Percentiles rank a stretch among this genome's conserved stretches.
These are phyloP conservation scores for Oryctes rhinoceros DNA, from an alignment of 1,140 invertebrate species.

Conservation along the genomic window DNA sequence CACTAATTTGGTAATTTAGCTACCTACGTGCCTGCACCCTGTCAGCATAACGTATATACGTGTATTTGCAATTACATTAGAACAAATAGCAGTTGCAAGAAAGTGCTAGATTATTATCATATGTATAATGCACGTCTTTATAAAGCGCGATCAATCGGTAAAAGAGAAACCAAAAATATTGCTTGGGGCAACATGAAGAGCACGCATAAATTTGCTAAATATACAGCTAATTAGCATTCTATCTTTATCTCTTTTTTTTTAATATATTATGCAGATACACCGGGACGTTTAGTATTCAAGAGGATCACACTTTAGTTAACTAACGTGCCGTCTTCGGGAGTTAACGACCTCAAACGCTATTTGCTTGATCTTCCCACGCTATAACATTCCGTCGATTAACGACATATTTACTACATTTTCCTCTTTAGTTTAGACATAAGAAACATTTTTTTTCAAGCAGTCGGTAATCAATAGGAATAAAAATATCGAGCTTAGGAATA, in stretches of 20 bases:
- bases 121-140: no score
- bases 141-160: no score
- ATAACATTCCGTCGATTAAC: neutral
- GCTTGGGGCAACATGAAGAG: no score
- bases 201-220: no score
- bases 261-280: neutral
- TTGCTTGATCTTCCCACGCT: neutral
- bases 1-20: no score
- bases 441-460: neutral
- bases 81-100: no score
- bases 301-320: constrained; percentile 10
- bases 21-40: no score
- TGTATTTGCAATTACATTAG: no score
- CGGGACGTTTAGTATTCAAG: neutral
- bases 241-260: neutral
- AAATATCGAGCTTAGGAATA: neutral
- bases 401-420: neutral
- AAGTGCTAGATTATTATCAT: no score
- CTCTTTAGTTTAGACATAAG: neutral
- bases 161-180: no score
- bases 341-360: neutral
- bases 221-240: no score
- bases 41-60: no score
- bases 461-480: neutral
- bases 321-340: neutral